Base-by-base conservation (phyloP, 2,888 invertebrate species). In the Auanema freiburgensis region DNA sequence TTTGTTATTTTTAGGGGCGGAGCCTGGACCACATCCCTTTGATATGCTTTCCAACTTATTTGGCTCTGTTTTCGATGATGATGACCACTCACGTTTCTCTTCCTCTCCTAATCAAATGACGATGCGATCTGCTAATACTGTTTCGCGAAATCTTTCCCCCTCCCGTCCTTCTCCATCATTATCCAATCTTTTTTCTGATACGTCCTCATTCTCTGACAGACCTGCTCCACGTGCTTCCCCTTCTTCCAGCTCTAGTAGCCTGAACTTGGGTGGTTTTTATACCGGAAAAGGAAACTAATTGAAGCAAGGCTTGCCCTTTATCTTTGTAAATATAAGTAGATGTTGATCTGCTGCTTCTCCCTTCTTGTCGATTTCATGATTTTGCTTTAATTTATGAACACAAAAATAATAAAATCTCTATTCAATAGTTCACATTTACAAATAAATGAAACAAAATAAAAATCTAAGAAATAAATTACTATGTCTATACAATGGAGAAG, bases 231-330 rank as follows among this genome's bases (percentile, higher is more conserved):
- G 46, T 46, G 46, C 21, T 12, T 41, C 59, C 25, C 23, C 52
- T 50, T 11, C 41, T n/a, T 25, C 24, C 11, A 23, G 24, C 33
- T 18, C n/a, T 12, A 25, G 53, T 33, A 55, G 56, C n/a, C 8
- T 33, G 33, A 55, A 55, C 40, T 56, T 62, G 11, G 62, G 62
- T n/a, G 62, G 62, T 23, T 62, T 62, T 25, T 62, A 62, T 25
- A 62, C 56, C 25, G 62, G 62, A 14, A 49, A 49, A 12, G 62
- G 62, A n/a, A 62, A 62, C 24, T 62, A 56, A 50, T 5, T 5
- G 10, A 46, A 8, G 8, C 3, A 33, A 8, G 8, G 8, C 33
- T 5, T 5, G 8, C 8, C 8, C 33, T 5, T 8, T 5, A 33
- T 33, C 33, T 33, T 33, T 33, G 33, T 33, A 33, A 33, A 33